Base-by-base conservation (phyloP, 2,797 vertebrate genomes). In the Gallinago solitaria region DNA sequence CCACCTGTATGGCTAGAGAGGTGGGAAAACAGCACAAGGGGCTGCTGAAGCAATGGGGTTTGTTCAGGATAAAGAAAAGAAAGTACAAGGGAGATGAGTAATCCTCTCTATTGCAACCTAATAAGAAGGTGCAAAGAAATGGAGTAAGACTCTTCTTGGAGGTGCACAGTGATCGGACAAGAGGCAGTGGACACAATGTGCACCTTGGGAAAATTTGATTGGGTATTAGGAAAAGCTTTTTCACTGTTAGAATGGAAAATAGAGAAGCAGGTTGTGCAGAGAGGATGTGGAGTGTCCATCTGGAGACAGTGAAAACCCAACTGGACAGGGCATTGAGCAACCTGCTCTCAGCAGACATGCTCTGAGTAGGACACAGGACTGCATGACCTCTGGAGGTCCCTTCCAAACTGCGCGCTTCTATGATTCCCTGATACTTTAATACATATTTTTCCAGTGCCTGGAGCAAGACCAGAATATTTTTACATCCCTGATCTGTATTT, bases 381-480 rank as follows among this genome's bases (percentile, higher is more conserved):
- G 14, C 3, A 37, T 21, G 41, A 81, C 54, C 43, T 70, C n/a
- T 35, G 43, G 57, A 78, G 45, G 19, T 86, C 30, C 24, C 24
- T 87, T 73, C 59, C 67, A 59, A 59, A 43, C 54, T 67, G 9
- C 1, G 1, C 0, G 0, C 23, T 73, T 88, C 87, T 63, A 5
- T 23, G 25, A 86, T 59, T 89, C 74, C 47, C 30, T 76, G 24
- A 82, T 51, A 84, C 43, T 81, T 87, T 56, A 87, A 80, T 87
- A 91, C 92, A 79, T 79, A 94, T 84, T 91, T 94, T 95, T 91
- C 64, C 78, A 90, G 48, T 47, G 39, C 67, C 80, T 75, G 71
- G 28, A 96, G 60, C 53, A 87, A 83, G 27, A 82, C 61, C 77
- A 77, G 69, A 92, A 82, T 77, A 83, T 79, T 80, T 90, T 79